A percentile compares a stretch with the other conserved stretches of the same genome.
These are phyloP conservation scores for Cromileptes altivelis DNA, from an alignment of 2,113 vertebrate species.

Conservation along the genomic window DNA sequence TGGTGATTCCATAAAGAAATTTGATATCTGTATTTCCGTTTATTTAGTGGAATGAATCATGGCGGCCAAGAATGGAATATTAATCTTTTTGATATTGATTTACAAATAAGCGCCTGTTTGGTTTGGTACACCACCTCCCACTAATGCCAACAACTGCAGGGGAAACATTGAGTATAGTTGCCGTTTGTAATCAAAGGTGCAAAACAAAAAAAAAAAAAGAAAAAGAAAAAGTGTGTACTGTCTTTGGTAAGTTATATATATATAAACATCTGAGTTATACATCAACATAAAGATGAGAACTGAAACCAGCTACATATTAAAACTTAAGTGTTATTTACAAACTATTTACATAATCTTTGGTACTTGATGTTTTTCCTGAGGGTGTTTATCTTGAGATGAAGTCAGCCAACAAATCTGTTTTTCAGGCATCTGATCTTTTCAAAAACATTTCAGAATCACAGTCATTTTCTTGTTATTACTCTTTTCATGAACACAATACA, in stretches of 20 bases:
- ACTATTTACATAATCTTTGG: conserved; percentile 54
- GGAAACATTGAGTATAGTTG: conserved; percentile 48
- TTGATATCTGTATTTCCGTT: background rate
- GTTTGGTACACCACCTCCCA: background rate
- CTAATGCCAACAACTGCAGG: background rate
- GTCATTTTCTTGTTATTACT: background rate
- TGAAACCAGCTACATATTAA: conserved; percentile 32
- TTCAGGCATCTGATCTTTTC: conserved; percentile 7
- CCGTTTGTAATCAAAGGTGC: conserved; percentile 21
- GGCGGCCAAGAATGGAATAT: background rate
- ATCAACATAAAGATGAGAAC: conserved; percentile 38
- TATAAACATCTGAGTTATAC: background rate
- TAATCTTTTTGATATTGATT: background rate
- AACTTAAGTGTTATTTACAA: conserved; percentile 55
- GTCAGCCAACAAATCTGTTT: background rate
- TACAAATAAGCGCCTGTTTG: background rate
- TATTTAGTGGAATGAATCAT: background rate
- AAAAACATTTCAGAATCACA: conserved; percentile 2
- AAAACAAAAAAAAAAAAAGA: background rate
- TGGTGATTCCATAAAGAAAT: background rate
- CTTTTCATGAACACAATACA: background rate
- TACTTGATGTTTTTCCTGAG: conserved; percentile 30
- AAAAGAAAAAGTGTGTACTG: conserved; percentile 36
- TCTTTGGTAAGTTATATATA: conserved; percentile 44
- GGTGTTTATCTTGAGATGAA: conserved; percentile 20